Percentiles rank a stretch among this genome's conserved stretches.
These are phyloP conservation scores for Drosophila truncata DNA, from an alignment of 1,140 invertebrate species.

Conservation along the genomic window DNA sequence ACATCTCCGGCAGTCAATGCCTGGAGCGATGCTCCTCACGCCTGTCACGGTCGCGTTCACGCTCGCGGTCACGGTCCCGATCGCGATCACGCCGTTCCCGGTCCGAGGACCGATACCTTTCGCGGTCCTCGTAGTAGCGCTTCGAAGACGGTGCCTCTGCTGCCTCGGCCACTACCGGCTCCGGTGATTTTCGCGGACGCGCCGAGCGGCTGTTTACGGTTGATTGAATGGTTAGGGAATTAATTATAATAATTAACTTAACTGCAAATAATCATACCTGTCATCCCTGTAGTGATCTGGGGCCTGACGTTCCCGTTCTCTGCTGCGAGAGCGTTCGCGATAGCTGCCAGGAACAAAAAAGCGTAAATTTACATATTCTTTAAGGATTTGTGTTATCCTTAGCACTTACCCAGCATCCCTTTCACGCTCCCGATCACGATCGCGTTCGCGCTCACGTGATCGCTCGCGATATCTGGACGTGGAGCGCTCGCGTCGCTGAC, in stretches of 20 bases:
- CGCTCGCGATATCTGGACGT: constrained; percentile 91
- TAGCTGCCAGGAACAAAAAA: constrained; percentile 77
- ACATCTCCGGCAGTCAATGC: constrained; percentile 86
- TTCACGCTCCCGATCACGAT: constrained; percentile 89
- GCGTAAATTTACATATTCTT: not conserved
- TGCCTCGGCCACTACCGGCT: constrained; percentile 86
- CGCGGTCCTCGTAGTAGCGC: constrained; percentile 91
- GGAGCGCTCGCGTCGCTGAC: constrained; percentile 91
- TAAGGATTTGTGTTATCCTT: not conserved
- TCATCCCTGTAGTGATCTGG: constrained; percentile 90
- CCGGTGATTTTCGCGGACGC: constrained; percentile 88
- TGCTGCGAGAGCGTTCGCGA: constrained; percentile 87
- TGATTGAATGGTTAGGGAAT: constrained; percentile 1
- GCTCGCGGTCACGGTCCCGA: constrained; percentile 88
- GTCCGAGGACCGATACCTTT: constrained; percentile 91
- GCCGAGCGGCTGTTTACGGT: constrained; percentile 86
- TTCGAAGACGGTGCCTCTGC: constrained; percentile 86
- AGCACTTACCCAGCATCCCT: constrained; percentile 86
- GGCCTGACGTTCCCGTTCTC: constrained; percentile 87
- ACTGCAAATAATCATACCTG: constrained; percentile 86
- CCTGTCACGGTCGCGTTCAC: constrained; percentile 88
- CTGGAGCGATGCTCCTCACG: constrained; percentile 90
- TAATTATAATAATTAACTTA: not conserved
- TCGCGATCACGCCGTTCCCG: constrained; percentile 89
- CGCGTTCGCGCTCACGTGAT: constrained; percentile 88